phyloP scores from a whole-genome alignment of 2,888 invertebrate genomes.

The Abscondita cerata region DNA sequence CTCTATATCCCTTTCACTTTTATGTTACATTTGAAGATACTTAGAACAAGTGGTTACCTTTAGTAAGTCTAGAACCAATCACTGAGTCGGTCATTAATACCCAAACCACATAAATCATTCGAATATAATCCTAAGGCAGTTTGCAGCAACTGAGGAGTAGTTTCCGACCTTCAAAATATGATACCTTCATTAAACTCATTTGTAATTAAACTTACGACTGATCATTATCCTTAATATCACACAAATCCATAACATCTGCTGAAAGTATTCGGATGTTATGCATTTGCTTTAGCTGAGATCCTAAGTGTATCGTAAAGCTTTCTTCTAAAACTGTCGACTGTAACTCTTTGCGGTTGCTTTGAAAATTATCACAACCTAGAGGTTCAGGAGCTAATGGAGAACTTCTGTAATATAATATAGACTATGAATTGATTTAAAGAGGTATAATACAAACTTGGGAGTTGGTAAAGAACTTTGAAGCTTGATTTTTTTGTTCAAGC shows the following conservation, averaged over 20 bases:
- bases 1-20: too few species aligned
- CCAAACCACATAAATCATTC: slow-evolving; percentile 85
- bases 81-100: slow-evolving; percentile 76
- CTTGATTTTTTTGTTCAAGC: slow-evolving; percentile 74
- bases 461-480: slow-evolving; percentile 63
- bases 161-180: slow-evolving; percentile 61
- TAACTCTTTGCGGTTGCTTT: slow-evolving; percentile 27
- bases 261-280: slow-evolving; percentile 95
- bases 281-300: slow-evolving; percentile 98
- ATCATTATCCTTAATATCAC: slow-evolving; percentile 60
- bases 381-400: slow-evolving; percentile 55
- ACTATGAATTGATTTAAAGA: background rate
- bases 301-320: slow-evolving; percentile 97
- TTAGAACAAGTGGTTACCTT: too few species aligned
- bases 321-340: slow-evolving; percentile 72
- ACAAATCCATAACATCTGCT: slow-evolving; percentile 83
- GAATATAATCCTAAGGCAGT: slow-evolving; percentile 95
- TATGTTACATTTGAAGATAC: too few species aligned
- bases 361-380: background rate
- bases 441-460: slow-evolving; percentile 59
- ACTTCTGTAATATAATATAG: slow-evolving; percentile 49
- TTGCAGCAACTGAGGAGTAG: slow-evolving; percentile 83
- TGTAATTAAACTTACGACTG: slow-evolving; percentile 30
- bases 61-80: slow-evolving; percentile 55
- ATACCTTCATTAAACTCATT: too few species aligned